Conservation (phyloP, 2,888 invertebrate species). For the Scaptodrosophila latifasciaeformis region DNA sequence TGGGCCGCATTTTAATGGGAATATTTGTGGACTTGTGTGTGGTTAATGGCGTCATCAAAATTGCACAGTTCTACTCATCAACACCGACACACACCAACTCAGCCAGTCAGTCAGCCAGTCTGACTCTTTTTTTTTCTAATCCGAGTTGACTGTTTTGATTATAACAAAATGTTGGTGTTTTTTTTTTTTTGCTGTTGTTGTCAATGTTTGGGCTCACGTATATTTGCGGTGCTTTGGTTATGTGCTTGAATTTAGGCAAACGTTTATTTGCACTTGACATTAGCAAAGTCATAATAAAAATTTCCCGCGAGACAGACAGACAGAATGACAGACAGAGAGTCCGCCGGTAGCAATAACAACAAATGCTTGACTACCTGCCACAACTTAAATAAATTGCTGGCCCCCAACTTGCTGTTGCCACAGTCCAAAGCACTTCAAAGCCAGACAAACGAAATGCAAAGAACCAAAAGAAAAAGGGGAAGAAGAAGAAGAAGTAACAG, state of each 20-base stretch:
- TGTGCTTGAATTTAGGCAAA: slow-evolving; percentile 39
- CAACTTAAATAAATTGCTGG: slow-evolving; percentile 51
- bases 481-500: too few species aligned
- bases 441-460: background rate
- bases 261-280: slow-evolving; percentile 70
- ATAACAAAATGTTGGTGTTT: slow-evolving; percentile 45
- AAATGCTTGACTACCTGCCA: slow-evolving; percentile 15
- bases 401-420: slow-evolving; percentile 18
- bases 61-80: background rate
- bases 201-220: slow-evolving; percentile 34
- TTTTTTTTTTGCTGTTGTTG: slow-evolving; percentile 19
- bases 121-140: slow-evolving; percentile 21
- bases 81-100: background rate
- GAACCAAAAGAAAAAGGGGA: too few species aligned
- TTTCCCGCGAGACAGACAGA: slow-evolving; percentile 51
- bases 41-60: slow-evolving; percentile 38
- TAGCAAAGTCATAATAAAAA: slow-evolving; percentile 68
- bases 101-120: background rate
- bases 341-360: slow-evolving; percentile 15
- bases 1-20: background rate
- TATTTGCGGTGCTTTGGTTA: slow-evolving; percentile 3
- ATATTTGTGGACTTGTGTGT: background rate
- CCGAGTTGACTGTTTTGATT: slow-evolving; percentile 66
- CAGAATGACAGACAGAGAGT: slow-evolving; percentile 20
- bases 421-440: slow-evolving; percentile 45